Base-by-base conservation (phyloP, 2,888 invertebrate genomes). In the Ptychoptera contaminata region DNA sequence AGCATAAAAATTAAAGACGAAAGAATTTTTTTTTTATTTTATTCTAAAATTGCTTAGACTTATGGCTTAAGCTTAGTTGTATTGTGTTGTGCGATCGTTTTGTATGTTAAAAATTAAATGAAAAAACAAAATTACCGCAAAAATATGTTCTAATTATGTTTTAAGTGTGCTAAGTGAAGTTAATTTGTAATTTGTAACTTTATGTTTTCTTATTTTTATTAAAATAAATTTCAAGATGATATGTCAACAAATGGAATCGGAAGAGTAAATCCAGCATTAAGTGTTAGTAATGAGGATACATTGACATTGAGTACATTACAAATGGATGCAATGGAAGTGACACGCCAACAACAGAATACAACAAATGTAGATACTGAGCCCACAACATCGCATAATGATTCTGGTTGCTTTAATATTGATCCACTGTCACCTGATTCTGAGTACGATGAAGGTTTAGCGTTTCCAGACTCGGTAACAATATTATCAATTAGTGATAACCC, bases 361-460 rank as follows among this genome's bases (percentile, higher is more conserved):
- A 23, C 23, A 23, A 23, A 23, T 23, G 4, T 23, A 23, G 23
- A 23, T 23, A 7, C 4, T 23, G 23, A 23, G 7, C 23, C 23
- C 3, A 23, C 23, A 7, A 23, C 23, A 23, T 39, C 37, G 1
- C 3, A 14, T 11, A 37, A 43, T 39, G 29, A 16, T 23, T 53
- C 53, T 37, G 67, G 69, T 40, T 59, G 73, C 46, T 64, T 73
- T 53, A 64, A 67, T 34, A 61, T 72, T 53, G 74, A 73, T 53
- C 72, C 74, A 47, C 56, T 73, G 51, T 71, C 67, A 31, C 66
- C 71, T 0, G 82, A 85, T 56, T 79, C 79, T 0, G 87, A 87
- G 55, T 87, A 77, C 55, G 87, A 87, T 60, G 85, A 86, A 60
- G 77, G 78, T 53, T 68, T 86, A 31, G 82, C 76, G 36, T 77